A percentile compares a stretch with the other conserved stretches of the same genome.
Evolutionary conservation across 2,888 invertebrate species (phyloP).

Genomic region (Patella caerulea): DNA sequence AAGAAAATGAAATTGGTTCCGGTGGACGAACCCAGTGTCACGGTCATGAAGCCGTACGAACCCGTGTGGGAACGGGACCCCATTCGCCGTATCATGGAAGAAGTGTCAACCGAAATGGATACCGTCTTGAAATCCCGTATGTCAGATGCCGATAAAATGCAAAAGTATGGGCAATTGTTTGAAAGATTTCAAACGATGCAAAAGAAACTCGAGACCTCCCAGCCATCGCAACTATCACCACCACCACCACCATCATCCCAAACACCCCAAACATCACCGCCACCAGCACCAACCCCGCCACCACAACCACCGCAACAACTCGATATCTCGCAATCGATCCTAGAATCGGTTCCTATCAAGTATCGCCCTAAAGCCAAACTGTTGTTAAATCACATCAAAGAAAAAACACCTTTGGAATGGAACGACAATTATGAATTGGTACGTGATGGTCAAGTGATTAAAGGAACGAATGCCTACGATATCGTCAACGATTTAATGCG

Average conservation of each 20-base stretch:
- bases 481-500: slow-evolving; percentile 3
- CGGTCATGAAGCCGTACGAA: background rate
- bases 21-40: background rate
- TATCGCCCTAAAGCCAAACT: background rate
- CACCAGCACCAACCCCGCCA: background rate
- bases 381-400: background rate
- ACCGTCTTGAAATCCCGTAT: background rate
- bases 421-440: background rate
- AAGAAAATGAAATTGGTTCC: background rate
- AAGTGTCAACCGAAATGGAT: background rate
- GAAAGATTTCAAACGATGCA: background rate
- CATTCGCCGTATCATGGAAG: background rate
- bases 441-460: background rate
- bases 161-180: background rate
- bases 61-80: background rate
- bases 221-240: too few species aligned
- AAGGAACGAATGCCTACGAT: background rate
- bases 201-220: background rate
- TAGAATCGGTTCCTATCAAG: background rate
- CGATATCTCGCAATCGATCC: background rate
- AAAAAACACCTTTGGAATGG: background rate
- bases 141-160: background rate
- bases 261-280: background rate
- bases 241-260: background rate
- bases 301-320: background rate